A percentile compares a stretch with the other conserved stretches of the same genome.
Conservation (phyloP, 2,888 invertebrate genomes). For the Allolobophora icterica region DNA sequence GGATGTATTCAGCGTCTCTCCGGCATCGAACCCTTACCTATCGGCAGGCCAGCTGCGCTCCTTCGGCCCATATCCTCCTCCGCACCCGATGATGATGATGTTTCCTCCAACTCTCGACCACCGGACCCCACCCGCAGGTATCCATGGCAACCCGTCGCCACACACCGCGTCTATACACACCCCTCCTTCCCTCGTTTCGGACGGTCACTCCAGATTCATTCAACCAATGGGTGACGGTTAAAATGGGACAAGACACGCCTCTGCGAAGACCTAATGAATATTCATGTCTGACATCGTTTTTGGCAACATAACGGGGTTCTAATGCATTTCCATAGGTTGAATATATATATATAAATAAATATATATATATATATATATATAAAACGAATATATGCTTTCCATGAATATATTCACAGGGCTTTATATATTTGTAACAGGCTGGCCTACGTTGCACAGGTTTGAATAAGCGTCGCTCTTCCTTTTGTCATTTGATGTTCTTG, state of each 20-base stretch:
- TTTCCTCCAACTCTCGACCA: constrained; percentile 8
- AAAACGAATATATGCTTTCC: not conserved
- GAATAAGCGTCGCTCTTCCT: not conserved
- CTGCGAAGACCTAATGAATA: not conserved
- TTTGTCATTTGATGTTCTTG: not conserved
- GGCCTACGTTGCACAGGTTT: not conserved
- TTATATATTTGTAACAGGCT: too few relatives aligned
- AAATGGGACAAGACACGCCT: not conserved
- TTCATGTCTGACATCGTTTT: not conserved
- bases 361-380: too few relatives aligned
- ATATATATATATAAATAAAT: not conserved
- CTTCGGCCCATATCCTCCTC: not conserved
- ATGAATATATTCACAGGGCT: not conserved
- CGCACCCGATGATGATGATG: constrained; percentile 17
- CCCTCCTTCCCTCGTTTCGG: not conserved
- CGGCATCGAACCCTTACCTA: not conserved
- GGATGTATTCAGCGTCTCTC: not conserved
- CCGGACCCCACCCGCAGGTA: not conserved
- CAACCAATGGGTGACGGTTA: not conserved
- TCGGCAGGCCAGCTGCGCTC: not conserved
- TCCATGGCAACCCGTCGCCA: not conserved
- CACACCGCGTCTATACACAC: not conserved
- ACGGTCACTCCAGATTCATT: constrained; percentile 11
- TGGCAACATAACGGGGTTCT: not conserved
- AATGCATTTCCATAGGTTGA: not conserved